Percentiles rank a stretch among this genome's conserved stretches.
Evolutionary conservation across 2,888 invertebrate genomes (phyloP).

Genomic region (Lepidocyrtinus sp.): DNA sequence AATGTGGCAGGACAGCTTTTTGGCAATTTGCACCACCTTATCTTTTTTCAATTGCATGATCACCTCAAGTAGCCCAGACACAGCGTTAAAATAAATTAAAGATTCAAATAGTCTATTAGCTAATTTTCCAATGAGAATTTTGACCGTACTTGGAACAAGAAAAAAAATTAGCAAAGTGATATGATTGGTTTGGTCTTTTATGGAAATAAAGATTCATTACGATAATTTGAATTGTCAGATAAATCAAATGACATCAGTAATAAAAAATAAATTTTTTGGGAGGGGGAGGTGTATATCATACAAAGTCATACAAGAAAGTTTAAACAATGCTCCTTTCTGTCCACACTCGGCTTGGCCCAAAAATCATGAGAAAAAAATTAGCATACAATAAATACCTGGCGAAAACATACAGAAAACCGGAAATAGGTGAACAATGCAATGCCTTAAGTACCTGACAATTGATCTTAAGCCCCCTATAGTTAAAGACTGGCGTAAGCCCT

Average conservation of each 20-base stretch:
- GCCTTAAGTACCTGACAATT: conserved; percentile 6
- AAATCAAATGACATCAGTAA: not conserved
- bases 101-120: conserved; percentile 7
- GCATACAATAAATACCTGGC: not conserved
- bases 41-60: not conserved
- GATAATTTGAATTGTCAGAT: conserved; percentile 1
- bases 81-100: not conserved
- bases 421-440: not conserved
- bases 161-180: too few species aligned
- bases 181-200: conserved; percentile 11
- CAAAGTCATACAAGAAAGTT: not conserved
- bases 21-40: not conserved
- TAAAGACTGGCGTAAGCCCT: not conserved
- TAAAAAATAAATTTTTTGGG: not conserved
- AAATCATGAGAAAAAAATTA: not conserved
- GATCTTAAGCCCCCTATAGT: not conserved
- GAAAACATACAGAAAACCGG: conserved; percentile 13
- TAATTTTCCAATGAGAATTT: not conserved
- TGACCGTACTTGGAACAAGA: conserved; percentile 13
- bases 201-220: conserved; percentile 6
- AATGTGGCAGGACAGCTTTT: not conserved
- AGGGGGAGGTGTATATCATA: not conserved
- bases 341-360: not conserved
- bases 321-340: not conserved
- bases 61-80: not conserved